Base-by-base conservation (phyloP, 2,888 invertebrate genomes). In the Choreutis nemorana region DNA sequence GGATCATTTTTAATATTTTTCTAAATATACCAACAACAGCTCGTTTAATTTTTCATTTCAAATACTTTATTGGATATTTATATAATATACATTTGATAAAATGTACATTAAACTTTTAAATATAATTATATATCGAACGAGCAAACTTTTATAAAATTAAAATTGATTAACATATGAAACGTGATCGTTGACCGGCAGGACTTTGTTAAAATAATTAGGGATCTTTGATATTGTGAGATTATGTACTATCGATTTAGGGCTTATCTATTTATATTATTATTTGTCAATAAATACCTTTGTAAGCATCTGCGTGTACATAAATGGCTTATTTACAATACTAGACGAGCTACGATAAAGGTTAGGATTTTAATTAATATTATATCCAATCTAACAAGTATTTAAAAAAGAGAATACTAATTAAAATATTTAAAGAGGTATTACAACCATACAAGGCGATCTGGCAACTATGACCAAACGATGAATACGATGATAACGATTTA, bases 21-120 rank as follows among this genome's bases (percentile, higher is more conserved):
- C 77, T 78, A 78, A 78, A 79, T 75, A 78, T 78, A 78, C 75
- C 78, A 78, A 78, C 78, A 78, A 78, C 70, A 65, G 73, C 73
- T 75, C 77, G 70, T 54, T 45, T 51, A 49, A 48, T 42, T 54
- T 53, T 45, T 55, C 60, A 67, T 63, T 54, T 64, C 60, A 60
- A 66, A 59, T 56, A 58, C 43, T 62, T 66, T 64, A 52, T 59
- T 63, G 59, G 49, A 58, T 62, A 67, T 25, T 33, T 16, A 34
- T 30, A 26, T 37, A 37, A 35, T 50, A 59, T 62, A 65, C 57
- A 64, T 58, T 62, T 55, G 39, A 31, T 15, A 52, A 62, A 66
- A 72, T 68, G 71, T 64, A 70, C 50, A 70, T 66, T 61, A 60
- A 64, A 64, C 59, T 65, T 71, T 75, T 73, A 67, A 73, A 78